Conservation (phyloP, 2,113 vertebrate genomes). For the Sapayoa aenigma region DNA sequence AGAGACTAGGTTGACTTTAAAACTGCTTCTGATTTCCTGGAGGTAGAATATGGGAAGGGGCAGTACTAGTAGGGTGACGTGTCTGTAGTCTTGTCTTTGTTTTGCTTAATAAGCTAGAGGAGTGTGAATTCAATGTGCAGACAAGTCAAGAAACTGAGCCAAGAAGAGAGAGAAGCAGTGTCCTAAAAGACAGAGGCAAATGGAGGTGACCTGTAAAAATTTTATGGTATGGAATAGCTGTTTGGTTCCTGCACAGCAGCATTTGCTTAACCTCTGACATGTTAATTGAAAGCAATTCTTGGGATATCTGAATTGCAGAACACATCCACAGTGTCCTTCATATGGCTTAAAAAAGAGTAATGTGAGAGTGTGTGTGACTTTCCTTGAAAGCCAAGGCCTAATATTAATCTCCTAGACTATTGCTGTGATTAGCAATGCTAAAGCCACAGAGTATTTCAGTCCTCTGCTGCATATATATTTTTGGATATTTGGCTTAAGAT, state of each 20-base stretch:
- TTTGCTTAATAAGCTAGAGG: background rate
- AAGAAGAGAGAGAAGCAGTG: background rate
- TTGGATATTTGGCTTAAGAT: background rate
- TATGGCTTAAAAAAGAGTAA: background rate
- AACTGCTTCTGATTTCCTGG: background rate
- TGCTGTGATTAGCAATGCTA: background rate
- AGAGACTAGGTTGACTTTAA: background rate
- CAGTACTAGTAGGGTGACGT: background rate
- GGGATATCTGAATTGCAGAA: background rate
- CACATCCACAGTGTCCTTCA: background rate
- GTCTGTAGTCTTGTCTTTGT: background rate
- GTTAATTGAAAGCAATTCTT: slow-evolving; percentile 13
- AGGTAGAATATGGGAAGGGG: background rate
- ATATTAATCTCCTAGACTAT: background rate
- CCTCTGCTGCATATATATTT: background rate
- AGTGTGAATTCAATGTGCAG: background rate
- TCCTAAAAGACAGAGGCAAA: background rate
- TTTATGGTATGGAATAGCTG: background rate
- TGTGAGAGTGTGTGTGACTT: background rate
- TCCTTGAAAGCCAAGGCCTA: background rate
- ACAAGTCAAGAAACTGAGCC: background rate
- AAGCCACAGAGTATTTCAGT: background rate
- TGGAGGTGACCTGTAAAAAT: background rate
- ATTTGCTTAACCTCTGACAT: slow-evolving; percentile 12
- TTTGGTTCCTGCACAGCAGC: background rate